Conservation (phyloP, 2,797 vertebrate genomes). For the Cichlasoma orientale region DNA sequence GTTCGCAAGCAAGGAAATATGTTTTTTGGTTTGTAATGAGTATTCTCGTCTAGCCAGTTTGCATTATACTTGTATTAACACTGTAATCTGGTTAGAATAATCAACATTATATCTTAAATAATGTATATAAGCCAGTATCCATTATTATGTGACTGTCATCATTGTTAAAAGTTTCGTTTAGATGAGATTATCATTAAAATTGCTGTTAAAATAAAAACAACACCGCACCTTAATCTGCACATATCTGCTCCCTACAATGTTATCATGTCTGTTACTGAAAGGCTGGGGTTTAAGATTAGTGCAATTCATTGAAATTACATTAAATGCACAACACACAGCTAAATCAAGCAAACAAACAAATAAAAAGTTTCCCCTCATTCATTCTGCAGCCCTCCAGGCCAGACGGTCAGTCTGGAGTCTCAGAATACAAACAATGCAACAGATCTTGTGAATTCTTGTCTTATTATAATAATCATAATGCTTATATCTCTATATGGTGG, state of each 20-base stretch:
- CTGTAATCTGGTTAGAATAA: neutral
- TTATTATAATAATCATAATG: neutral
- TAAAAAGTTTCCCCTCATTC: conserved; percentile 74
- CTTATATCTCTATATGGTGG: neutral
- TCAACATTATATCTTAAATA: neutral
- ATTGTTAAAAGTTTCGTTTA: neutral
- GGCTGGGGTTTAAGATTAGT: conserved; percentile 44
- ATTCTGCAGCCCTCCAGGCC: conserved; percentile 25
- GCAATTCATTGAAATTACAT: conserved; percentile 40
- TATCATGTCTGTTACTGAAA: conserved; percentile 1
- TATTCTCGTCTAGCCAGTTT: neutral
- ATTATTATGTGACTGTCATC: neutral
- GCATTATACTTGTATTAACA: neutral
- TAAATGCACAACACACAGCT: conserved; percentile 27
- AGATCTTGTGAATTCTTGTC: conserved; percentile 19
- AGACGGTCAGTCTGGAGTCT: conserved; percentile 54
- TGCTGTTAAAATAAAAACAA: neutral
- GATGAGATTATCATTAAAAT: neutral
- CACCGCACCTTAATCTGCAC: neutral
- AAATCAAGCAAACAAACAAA: conserved; percentile 54
- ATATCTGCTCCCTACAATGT: neutral
- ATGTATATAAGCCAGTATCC: neutral
- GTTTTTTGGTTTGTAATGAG: conserved; percentile 47
- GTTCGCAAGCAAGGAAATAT: conserved; percentile 57
- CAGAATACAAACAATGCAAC: conserved; percentile 41